These are phyloP conservation scores for Tragelaphus strepsiceros DNA, from an alignment of 2,113 vertebrate genomes.

Conservation along the genomic window DNA sequence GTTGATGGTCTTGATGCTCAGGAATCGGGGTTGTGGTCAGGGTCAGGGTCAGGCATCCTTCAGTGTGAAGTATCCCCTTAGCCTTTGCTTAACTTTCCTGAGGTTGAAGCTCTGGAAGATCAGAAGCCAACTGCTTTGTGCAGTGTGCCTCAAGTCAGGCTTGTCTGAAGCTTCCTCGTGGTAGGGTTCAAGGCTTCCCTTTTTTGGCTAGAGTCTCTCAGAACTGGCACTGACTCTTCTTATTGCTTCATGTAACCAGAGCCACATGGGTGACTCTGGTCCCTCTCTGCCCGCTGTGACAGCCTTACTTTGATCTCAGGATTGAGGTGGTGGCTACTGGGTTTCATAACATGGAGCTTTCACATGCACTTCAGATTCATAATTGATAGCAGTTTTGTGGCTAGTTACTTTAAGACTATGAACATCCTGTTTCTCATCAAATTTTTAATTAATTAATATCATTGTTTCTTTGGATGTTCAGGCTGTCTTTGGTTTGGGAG, in stretches of 20 bases:
- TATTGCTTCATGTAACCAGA: too few species aligned
- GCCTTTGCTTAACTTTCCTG: too few species aligned
- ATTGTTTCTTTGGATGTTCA: not conserved
- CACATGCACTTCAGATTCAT: not conserved
- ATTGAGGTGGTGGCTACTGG: not conserved
- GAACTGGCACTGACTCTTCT: not conserved
- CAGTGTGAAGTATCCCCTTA: not conserved
- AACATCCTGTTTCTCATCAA: not conserved
- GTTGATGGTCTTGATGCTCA: accelerated
- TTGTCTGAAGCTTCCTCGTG: not conserved
- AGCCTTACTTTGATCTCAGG: not conserved
- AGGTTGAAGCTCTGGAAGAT: not conserved
- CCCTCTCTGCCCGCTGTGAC: not conserved
- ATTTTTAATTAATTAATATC: not conserved
- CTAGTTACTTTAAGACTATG: not conserved
- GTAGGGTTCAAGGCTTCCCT: not conserved
- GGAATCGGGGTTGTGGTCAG: too few species aligned
- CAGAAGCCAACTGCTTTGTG: not conserved
- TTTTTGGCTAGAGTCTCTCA: not conserved
- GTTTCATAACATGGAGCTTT: not conserved
- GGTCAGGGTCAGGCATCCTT: too few species aligned
- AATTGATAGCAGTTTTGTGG: not conserved
- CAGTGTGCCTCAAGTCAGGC: too few species aligned
- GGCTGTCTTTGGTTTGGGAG: not conserved
- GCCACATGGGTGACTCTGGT: not conserved